A percentile compares a stretch with the other conserved stretches of the same genome.
Evolutionary conservation across 2,113 vertebrate species (phyloP).

Genomic region (Noturus placidus): DNA sequence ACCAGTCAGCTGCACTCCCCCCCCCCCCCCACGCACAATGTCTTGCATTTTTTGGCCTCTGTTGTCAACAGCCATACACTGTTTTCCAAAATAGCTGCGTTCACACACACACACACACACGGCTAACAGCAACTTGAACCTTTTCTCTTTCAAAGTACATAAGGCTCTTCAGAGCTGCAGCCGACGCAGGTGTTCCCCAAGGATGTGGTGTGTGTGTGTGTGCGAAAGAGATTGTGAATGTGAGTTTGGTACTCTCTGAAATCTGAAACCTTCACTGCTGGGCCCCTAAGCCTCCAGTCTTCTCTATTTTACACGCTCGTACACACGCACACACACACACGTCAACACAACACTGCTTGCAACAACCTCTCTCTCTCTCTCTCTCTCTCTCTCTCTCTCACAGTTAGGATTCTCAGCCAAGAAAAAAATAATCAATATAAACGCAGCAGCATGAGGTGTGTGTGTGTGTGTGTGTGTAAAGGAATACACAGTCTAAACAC

Average conservation of each 20-base stretch:
- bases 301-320: background rate
- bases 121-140: background rate
- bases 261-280: conserved; percentile 25
- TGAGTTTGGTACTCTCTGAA: conserved; percentile 17
- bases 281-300: conserved; percentile 17
- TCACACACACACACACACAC: background rate
- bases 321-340: conserved; percentile 24
- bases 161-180: background rate
- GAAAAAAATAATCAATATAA: conserved; percentile 41
- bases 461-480: conserved; percentile 10
- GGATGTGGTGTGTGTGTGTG: background rate
- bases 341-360: background rate
- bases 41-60: background rate
- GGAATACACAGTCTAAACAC: too few species aligned
- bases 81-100: conserved; percentile 16
- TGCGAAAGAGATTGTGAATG: background rate
- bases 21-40: too few species aligned
- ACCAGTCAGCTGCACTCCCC: conserved; percentile 22
- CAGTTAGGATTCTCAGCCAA: conserved; percentile 24
- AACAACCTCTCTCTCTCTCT: background rate
- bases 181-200: conserved; percentile 16
- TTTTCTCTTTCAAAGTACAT: background rate
- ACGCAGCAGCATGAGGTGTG: conserved; percentile 25
- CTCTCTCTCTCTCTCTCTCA: background rate
- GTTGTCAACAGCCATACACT: conserved; percentile 16